phyloP scores from a whole-genome alignment of 2,113 vertebrate genomes.

The Malurus cyaneus region DNA sequence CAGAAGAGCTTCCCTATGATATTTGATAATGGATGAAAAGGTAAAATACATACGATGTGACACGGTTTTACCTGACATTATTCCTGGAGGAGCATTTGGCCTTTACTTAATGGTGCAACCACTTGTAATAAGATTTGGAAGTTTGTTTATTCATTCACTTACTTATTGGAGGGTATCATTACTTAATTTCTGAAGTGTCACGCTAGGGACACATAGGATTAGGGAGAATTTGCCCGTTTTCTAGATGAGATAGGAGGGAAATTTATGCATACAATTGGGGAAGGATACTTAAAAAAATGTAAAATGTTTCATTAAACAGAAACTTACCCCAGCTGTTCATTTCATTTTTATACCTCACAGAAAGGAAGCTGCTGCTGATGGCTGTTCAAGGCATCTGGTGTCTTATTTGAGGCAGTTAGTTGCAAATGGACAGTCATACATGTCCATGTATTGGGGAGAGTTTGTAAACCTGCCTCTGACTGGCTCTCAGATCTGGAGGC shows the following conservation, averaged over 20 bases:
- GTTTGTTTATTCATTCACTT: conserved; percentile 24
- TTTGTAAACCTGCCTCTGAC: background rate
- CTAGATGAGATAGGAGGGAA: background rate
- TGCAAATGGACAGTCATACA: background rate
- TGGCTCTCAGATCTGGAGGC: background rate
- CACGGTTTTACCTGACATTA: background rate
- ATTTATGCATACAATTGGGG: background rate
- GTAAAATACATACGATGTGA: background rate
- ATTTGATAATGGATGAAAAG: background rate
- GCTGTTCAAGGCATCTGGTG: background rate
- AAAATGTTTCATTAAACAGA: background rate
- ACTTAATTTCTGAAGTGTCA: background rate
- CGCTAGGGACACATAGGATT: background rate
- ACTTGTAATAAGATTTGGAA: background rate
- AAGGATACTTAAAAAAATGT: background rate
- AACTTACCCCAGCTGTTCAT: background rate
- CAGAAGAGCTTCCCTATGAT: background rate
- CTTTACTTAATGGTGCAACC: background rate
- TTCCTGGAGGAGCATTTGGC: background rate
- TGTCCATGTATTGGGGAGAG: background rate
- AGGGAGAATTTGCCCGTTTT: background rate
- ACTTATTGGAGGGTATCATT: background rate
- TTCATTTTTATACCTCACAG: background rate
- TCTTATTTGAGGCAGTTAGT: background rate
- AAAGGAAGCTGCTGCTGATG: background rate